phyloP scores from a whole-genome alignment of 1,140 invertebrate genomes.

The Arctopsyche grandis region DNA sequence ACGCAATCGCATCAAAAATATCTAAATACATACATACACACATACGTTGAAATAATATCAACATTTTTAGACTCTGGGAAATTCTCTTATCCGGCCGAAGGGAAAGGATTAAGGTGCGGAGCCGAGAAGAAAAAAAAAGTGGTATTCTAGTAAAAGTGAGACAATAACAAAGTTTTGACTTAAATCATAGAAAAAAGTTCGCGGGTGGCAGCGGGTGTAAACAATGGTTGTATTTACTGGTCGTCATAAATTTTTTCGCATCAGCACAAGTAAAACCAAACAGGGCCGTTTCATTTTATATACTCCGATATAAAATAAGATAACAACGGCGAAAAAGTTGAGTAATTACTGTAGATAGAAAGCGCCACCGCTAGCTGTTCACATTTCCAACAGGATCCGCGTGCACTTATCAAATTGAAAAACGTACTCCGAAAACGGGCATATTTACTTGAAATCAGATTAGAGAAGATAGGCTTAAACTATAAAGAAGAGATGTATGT shows the following conservation, averaged over 20 bases:
- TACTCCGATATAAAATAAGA: no score
- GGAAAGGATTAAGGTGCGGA: background rate
- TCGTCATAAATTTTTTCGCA: slow-evolving; percentile 16
- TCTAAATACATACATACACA: no score
- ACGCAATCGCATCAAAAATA: no score
- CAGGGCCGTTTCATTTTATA: no score
- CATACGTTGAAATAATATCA: no score
- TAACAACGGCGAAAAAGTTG: no score
- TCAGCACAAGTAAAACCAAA: background rate
- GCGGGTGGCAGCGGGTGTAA: background rate
- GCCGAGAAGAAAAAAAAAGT: background rate
- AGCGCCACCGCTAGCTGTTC: background rate
- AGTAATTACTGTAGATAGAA: background rate
- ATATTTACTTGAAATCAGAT: slow-evolving; percentile 26
- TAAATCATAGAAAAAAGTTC: slow-evolving; percentile 1
- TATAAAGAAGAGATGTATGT: no score
- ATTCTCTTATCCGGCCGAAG: background rate
- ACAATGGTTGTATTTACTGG: slow-evolving; percentile 1
- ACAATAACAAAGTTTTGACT: slow-evolving; percentile 22
- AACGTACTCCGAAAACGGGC: no score
- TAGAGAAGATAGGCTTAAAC: no score
- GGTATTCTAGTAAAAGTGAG: slow-evolving; percentile 12
- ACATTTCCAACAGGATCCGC: background rate
- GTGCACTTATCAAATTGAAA: no score
- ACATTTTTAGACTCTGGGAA: no score